Evolutionary conservation across 1,140 invertebrate species (phyloP).

Genomic region (Drosophila watanabei): DNA sequence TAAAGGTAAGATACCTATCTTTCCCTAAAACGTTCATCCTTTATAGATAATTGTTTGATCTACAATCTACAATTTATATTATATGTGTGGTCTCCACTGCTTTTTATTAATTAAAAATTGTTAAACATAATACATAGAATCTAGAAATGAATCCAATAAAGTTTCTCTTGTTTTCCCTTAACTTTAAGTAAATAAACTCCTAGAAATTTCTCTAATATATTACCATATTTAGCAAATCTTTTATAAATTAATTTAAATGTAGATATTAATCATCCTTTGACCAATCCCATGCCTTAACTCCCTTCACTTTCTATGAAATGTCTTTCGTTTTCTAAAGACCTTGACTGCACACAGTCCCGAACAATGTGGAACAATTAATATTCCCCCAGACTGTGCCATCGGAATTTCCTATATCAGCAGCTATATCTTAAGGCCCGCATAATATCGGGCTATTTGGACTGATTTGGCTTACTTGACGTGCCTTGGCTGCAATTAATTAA

Average conservation of each 20-base stretch:
- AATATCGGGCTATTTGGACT: constrained; percentile 14
- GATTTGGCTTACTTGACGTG: constrained; percentile 49
- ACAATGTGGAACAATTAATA: constrained; percentile 53
- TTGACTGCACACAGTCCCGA: constrained; percentile 25
- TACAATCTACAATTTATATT: too few relatives aligned
- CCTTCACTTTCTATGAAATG: constrained; percentile 44
- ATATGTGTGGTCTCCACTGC: too few relatives aligned
- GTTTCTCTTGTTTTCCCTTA: neutral
- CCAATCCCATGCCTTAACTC: constrained; percentile 1
- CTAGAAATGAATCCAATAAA: neutral
- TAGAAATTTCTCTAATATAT: neutral
- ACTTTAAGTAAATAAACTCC: neutral
- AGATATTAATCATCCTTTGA: constrained; percentile 17
- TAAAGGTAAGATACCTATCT: too few relatives aligned
- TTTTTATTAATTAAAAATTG: too few relatives aligned
- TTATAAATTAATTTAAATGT: neutral
- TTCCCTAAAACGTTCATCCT: too few relatives aligned
- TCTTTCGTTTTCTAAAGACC: constrained; percentile 41
- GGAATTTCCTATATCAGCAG: constrained; percentile 39
- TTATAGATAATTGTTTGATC: too few relatives aligned
- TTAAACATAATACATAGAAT: too few relatives aligned
- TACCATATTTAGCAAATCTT: neutral
- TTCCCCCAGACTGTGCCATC: constrained; percentile 21
- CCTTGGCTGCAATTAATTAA: constrained; percentile 67
- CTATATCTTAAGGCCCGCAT: constrained; percentile 44